Evolutionary conservation across 2,113 vertebrate genomes (phyloP), one percentile per base, ranked within the genome.

Genomic region (Melospiza melodia): DNA sequence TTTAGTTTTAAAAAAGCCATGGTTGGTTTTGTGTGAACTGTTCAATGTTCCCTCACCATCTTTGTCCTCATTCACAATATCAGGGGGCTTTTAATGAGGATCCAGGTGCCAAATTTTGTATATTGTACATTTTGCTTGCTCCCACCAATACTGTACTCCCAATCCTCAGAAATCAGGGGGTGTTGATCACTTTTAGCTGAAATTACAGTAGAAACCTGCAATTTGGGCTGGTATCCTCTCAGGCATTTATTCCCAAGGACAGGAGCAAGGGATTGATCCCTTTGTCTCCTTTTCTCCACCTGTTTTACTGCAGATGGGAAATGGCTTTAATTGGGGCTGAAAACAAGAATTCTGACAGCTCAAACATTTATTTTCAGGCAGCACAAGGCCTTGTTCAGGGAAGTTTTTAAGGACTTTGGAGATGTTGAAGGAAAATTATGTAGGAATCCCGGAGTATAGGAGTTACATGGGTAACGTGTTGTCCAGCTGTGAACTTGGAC

Each of bases 401-500:
- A 23, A 86, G 22, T 37, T 73, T 83, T 72, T 30, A 61, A 61
- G 57, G 43, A 25, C 25, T 84, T 78, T 11, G 61, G 52, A 80
- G 33, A 59, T 31, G 13, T 9, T 28, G 28, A 44, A 37, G 52
- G 80, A 43, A 78, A 81, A 78, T 35, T 6, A 2, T 8, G 12
- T n/a, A 16, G 27, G 27, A 35, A 22, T 51, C 4, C 0, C 71
- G 51, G 3, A 4, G 6, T 5, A 3, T 12, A 19, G 33, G 20
- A 28, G 33, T 66, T 20, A 25, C 11, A 7, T 1, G 15, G 48
- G 27, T 37, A 69, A 61, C 0, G 1, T 19, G 52, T 52, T 52
- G 48, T 41, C 68, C 76, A 28, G 2, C 58, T 48, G 21, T 24
- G 57, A 48, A 20, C 22, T 2, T 46, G 79, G 75, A 19, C 35